A percentile compares a stretch with the other conserved stretches of the same genome.
These are phyloP conservation scores for Yasuhikotakia modesta DNA, from an alignment of 2,797 vertebrate genomes.

Conservation along the genomic window DNA sequence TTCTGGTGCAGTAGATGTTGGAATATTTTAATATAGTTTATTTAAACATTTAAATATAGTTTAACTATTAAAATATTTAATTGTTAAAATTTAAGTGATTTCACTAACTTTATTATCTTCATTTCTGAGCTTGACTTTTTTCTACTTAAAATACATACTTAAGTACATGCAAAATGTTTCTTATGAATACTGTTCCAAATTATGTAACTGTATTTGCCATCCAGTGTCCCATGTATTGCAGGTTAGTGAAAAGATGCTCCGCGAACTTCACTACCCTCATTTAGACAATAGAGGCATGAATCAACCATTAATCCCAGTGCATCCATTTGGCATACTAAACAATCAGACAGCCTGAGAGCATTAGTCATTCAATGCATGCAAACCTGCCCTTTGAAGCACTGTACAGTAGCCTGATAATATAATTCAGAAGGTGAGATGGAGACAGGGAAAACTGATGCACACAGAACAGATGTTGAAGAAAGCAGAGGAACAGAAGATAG, in stretches of 20 bases:
- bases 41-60: no score
- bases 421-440: slow-evolving; percentile 13
- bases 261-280: slow-evolving; percentile 28
- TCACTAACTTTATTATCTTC: neutral
- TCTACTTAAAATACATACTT: no score
- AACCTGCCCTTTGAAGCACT: slow-evolving; percentile 64
- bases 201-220: neutral
- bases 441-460: slow-evolving; percentile 15
- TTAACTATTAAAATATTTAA: no score
- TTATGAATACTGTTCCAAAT: no score
- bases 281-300: slow-evolving; percentile 44
- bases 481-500: no score
- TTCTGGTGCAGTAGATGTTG: no score
- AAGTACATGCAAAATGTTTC: no score
- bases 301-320: slow-evolving; percentile 27
- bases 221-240: slow-evolving; percentile 5
- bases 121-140: no score
- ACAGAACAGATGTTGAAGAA: slow-evolving; percentile 18
- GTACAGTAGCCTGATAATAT: slow-evolving; percentile 32
- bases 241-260: slow-evolving; percentile 24
- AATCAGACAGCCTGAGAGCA: slow-evolving; percentile 44
- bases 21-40: no score
- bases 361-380: slow-evolving; percentile 65
- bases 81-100: no score
- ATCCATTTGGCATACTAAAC: slow-evolving; percentile 42